These are phyloP conservation scores for Xestoiulus laeticollis DNA, from an alignment of 2,888 invertebrate species.

Conservation along the genomic window DNA sequence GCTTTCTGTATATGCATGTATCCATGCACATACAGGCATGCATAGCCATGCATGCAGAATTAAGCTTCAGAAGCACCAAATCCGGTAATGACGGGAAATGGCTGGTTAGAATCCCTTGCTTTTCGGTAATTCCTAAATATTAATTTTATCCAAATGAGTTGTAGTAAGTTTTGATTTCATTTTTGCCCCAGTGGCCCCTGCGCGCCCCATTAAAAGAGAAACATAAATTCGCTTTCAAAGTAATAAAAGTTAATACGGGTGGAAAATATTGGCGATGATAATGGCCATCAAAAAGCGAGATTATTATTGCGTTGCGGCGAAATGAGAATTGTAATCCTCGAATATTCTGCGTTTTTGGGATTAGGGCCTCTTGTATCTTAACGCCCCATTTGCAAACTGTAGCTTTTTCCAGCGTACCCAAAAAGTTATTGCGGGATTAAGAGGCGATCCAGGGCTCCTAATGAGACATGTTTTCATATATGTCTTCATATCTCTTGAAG, in stretches of 20 bases:
- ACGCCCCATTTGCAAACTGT: not conserved
- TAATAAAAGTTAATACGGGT: constrained; percentile 3
- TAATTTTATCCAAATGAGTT: not conserved
- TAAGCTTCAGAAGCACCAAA: not conserved
- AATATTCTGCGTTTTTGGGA: not conserved
- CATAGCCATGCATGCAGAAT: too few relatives aligned
- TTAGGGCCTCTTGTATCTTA: not conserved
- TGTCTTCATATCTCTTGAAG: not conserved
- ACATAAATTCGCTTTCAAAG: constrained; percentile 31
- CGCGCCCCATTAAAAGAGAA: not conserved
- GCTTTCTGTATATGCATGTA: not conserved
- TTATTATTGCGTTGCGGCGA: not conserved
- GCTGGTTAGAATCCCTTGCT: not conserved
- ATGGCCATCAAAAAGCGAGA: not conserved
- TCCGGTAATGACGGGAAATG: not conserved
- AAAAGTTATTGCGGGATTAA: not conserved
- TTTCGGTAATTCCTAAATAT: not conserved
- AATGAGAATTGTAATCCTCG: not conserved
- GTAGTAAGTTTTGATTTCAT: not conserved
- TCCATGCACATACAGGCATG: too few relatives aligned
- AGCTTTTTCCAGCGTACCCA: not conserved
- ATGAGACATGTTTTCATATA: not conserved
- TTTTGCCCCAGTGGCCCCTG: constrained; percentile 11
- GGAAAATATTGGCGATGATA: constrained; percentile 34
- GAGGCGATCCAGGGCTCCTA: not conserved